Percentiles rank a stretch among this genome's conserved stretches.
Evolutionary conservation across 1,140 invertebrate genomes (phyloP).

Genomic region (Zaprionus ghesquierei): DNA sequence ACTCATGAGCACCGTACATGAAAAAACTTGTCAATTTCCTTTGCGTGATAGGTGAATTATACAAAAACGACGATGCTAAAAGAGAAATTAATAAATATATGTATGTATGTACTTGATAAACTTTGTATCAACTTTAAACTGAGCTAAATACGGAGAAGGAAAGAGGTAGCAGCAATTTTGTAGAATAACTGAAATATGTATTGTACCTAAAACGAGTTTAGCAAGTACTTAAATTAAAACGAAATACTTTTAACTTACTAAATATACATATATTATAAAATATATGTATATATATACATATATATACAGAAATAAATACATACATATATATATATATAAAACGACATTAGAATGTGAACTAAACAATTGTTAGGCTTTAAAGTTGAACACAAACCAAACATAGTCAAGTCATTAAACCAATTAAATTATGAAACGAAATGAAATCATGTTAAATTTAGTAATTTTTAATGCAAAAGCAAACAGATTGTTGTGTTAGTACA

Average conservation of each 20-base stretch:
- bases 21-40: constrained; percentile 83
- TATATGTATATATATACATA: not conserved
- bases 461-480: constrained; percentile 58
- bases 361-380: constrained; percentile 74
- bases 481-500: constrained; percentile 58
- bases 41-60: constrained; percentile 82
- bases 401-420: constrained; percentile 35
- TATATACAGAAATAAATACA: not conserved
- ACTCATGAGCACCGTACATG: constrained; percentile 82
- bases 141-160: constrained; percentile 72
- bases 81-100: constrained; percentile 45
- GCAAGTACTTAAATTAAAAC: constrained; percentile 68
- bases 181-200: constrained; percentile 78
- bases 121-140: constrained; percentile 80
- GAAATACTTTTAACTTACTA: constrained; percentile 68
- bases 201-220: constrained; percentile 78
- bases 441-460: constrained; percentile 64
- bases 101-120: constrained; percentile 64
- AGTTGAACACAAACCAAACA: constrained; percentile 48
- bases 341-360: constrained; percentile 65
- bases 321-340: constrained; percentile 8
- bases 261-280: not conserved
- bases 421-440: constrained; percentile 10
- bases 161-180: constrained; percentile 76
- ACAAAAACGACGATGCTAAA: constrained; percentile 59